These are phyloP conservation scores for Pristionchus mayeri DNA, from an alignment of 2,888 invertebrate genomes.

Conservation along the genomic window DNA sequence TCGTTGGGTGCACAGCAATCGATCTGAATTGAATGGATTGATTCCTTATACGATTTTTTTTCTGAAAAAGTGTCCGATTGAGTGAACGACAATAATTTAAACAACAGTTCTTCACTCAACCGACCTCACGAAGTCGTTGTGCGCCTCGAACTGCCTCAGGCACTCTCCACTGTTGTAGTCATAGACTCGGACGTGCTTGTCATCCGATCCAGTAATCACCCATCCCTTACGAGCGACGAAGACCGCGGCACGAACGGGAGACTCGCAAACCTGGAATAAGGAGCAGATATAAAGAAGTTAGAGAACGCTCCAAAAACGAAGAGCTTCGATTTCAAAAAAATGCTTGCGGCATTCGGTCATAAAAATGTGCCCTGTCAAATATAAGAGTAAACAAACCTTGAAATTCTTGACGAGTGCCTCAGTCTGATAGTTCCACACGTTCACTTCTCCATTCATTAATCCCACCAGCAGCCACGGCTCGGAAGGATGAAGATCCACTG, in stretches of 20 bases:
- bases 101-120: too few species aligned
- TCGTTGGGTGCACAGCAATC: conserved; percentile 96
- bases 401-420: conserved; percentile 82
- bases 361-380: neutral
- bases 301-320: too few species aligned
- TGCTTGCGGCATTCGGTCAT: too few species aligned
- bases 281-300: neutral
- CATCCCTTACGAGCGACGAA: conserved; percentile 98
- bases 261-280: conserved; percentile 85
- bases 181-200: conserved; percentile 86
- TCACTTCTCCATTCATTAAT: conserved; percentile 97
- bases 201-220: conserved; percentile 94
- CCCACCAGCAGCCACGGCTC: conserved; percentile 99
- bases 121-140: conserved; percentile 77
- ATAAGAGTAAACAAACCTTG: conserved; percentile 78
- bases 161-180: conserved; percentile 98
- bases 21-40: conserved; percentile 79
- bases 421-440: conserved; percentile 98
- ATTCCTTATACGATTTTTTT: too few species aligned
- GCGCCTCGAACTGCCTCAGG: conserved; percentile 94
- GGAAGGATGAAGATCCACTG: conserved; percentile 76
- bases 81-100: too few species aligned
- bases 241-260: conserved; percentile 94
- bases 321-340: neutral
- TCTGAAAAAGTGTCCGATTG: too few species aligned